These are phyloP conservation scores for Tenthredo scrophulariae DNA, from an alignment of 2,888 invertebrate genomes.

Conservation along the genomic window DNA sequence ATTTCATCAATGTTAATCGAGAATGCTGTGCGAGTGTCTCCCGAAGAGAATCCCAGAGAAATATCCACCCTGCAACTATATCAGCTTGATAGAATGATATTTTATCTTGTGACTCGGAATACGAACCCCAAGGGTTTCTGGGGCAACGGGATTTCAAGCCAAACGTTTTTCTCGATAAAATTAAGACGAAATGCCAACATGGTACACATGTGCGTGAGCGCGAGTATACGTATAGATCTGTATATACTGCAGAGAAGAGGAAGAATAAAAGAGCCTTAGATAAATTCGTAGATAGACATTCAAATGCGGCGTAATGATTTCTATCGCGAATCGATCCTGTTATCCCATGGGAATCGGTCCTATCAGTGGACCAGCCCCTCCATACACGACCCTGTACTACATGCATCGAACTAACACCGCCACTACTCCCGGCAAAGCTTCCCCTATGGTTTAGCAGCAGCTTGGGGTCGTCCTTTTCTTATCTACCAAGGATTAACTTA, in stretches of 20 bases:
- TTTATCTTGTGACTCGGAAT: conserved; percentile 11
- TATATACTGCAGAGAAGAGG: not conserved
- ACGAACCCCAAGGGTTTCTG: not conserved
- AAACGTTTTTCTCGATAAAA: conserved; percentile 29
- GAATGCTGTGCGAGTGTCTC: not conserved
- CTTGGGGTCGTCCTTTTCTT: conserved; percentile 62
- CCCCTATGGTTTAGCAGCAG: conserved; percentile 53
- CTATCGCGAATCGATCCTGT: conserved; percentile 77
- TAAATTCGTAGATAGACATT: conserved; percentile 77
- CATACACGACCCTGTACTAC: conserved; percentile 60
- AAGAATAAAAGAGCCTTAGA: conserved; percentile 62
- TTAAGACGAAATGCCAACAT: conserved; percentile 50
- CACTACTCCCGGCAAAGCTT: conserved; percentile 52
- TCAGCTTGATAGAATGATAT: not conserved
- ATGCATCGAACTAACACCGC: conserved; percentile 59
- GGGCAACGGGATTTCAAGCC: not conserved
- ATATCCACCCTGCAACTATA: not conserved
- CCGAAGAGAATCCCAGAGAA: not conserved
- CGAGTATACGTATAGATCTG: not conserved
- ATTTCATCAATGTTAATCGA: not conserved
- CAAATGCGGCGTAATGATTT: conserved; percentile 78
- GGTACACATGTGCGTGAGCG: not conserved
- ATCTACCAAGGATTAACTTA: conserved; percentile 77
- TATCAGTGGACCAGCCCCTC: conserved; percentile 47
- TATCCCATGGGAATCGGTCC: conserved; percentile 74